phyloP scores from a whole-genome alignment of 2,797 vertebrate species.

The Phrynocephalus vlangalii region DNA sequence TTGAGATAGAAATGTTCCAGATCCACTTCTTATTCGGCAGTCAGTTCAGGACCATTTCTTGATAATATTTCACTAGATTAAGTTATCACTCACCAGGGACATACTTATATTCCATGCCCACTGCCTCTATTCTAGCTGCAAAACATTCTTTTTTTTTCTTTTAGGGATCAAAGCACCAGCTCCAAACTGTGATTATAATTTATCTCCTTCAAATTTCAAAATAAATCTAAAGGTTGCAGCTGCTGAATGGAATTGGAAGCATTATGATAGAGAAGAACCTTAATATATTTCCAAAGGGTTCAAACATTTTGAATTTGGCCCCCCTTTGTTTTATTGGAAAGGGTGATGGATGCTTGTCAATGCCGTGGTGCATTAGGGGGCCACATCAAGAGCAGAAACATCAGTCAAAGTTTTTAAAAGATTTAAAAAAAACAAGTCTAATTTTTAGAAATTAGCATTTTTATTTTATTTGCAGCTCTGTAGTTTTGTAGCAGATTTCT shows the following conservation, averaged over 20 bases:
- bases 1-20: conserved; percentile 27
- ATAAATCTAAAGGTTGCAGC: not conserved
- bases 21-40: not conserved
- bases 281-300: not conserved
- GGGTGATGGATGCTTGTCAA: not conserved
- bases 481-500: too few species aligned
- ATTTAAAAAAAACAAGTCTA: too few species aligned
- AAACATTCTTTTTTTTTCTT: conserved; percentile 24
- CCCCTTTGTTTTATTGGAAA: not conserved
- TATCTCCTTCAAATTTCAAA: not conserved
- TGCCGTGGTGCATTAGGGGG: not conserved
- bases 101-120: conserved; percentile 40
- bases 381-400: not conserved
- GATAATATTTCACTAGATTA: conserved; percentile 16
- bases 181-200: conserved; percentile 14
- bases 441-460: too few species aligned
- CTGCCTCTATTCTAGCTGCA: conserved; percentile 25
- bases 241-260: not conserved
- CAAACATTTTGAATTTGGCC: not conserved
- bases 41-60: conserved; percentile 40
- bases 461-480: too few species aligned
- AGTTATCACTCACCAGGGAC: not conserved
- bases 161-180: conserved; percentile 13
- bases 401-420: too few species aligned
- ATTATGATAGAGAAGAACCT: too few species aligned